Conservation (phyloP, 1,140 invertebrate genomes). For the Vanessa tameamea region DNA sequence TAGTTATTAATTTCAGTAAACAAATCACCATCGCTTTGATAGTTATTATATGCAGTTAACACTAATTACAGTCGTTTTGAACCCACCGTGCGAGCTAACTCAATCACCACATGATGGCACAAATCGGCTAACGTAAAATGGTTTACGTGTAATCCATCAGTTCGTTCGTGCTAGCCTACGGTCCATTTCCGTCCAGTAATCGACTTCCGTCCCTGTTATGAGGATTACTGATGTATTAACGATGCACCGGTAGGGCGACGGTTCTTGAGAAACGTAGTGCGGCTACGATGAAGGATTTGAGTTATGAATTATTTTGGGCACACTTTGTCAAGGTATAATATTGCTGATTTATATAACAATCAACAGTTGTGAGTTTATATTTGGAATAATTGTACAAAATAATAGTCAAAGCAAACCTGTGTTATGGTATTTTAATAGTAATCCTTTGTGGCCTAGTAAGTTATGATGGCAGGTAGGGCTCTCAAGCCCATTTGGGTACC, state of each 20-base stretch:
- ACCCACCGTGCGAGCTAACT: constrained; percentile 14
- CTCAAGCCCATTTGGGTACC: too few species aligned
- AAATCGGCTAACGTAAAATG: constrained; percentile 37
- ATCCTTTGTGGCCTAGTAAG: too few species aligned
- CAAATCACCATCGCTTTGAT: neutral
- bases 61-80: neutral
- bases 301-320: neutral
- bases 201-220: neutral
- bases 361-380: too few species aligned
- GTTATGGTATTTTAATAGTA: too few species aligned
- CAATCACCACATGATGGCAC: constrained; percentile 27
- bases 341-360: too few species aligned
- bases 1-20: neutral
- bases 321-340: too few species aligned
- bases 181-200: constrained; percentile 33
- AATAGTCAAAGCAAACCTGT: too few species aligned
- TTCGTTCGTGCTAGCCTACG: constrained; percentile 25
- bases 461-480: too few species aligned
- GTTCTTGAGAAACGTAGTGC: neutral
- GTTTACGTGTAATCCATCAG: constrained; percentile 35
- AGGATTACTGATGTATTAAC: constrained; percentile 6
- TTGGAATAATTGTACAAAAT: too few species aligned
- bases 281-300: neutral
- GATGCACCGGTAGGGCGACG: neutral
- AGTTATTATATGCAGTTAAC: constrained; percentile 5